Percentiles rank a stretch among this genome's conserved stretches.
These are phyloP conservation scores for Spinus pinus DNA, from an alignment of 2,797 vertebrate genomes.

Conservation along the genomic window DNA sequence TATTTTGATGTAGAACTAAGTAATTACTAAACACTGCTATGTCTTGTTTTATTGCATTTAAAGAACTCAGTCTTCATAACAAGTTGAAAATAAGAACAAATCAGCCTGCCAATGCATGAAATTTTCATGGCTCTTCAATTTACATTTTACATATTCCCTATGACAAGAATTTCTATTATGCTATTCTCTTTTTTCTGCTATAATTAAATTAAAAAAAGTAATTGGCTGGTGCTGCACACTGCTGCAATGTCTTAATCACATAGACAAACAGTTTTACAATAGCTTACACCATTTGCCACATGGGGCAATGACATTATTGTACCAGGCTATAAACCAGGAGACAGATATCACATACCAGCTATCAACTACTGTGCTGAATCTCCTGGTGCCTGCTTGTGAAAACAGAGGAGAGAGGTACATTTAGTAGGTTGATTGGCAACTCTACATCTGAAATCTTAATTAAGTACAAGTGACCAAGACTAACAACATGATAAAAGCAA, in stretches of 20 bases:
- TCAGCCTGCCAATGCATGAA: slow-evolving; percentile 82
- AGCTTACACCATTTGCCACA: slow-evolving; percentile 83
- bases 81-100: slow-evolving; percentile 82
- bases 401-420: slow-evolving; percentile 55
- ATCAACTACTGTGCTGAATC: slow-evolving; percentile 64
- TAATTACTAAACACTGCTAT: slow-evolving; percentile 80
- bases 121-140: slow-evolving; percentile 84
- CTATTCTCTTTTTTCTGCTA: slow-evolving; percentile 80
- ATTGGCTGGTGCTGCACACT: slow-evolving; percentile 82
- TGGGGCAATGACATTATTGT: slow-evolving; percentile 81
- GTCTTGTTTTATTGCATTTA: slow-evolving; percentile 80
- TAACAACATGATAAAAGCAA: slow-evolving; percentile 29
- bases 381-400: slow-evolving; percentile 57
- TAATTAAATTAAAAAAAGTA: slow-evolving; percentile 86
- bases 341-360: slow-evolving; percentile 75
- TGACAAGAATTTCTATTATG: slow-evolving; percentile 83
- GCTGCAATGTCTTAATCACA: slow-evolving; percentile 84
- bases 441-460: slow-evolving; percentile 63
- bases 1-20: slow-evolving; percentile 82
- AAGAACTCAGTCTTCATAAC: slow-evolving; percentile 77
- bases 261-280: slow-evolving; percentile 85
- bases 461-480: slow-evolving; percentile 64
- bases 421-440: slow-evolving; percentile 61
- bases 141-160: slow-evolving; percentile 83
- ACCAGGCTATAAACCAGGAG: slow-evolving; percentile 77